phyloP scores from a whole-genome alignment of 1,140 invertebrate genomes.

The Lithobius niger region DNA sequence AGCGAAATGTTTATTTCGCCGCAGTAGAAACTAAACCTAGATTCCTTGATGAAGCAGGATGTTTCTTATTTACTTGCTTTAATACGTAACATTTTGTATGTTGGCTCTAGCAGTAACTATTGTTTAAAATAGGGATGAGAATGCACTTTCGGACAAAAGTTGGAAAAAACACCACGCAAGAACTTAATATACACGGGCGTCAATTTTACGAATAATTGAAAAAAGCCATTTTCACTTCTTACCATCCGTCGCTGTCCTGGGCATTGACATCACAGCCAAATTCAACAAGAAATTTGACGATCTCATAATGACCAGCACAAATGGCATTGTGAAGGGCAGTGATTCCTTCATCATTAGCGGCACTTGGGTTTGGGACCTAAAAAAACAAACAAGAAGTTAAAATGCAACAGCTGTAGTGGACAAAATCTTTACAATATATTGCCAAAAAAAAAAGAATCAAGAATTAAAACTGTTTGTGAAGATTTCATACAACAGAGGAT shows the following conservation, averaged over 20 bases:
- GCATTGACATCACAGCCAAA: constrained; percentile 98
- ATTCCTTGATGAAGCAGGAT: no score
- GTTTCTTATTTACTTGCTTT: no score
- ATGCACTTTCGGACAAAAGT: background rate
- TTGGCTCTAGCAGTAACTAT: background rate
- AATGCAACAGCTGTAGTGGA: no score
- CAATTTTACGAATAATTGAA: background rate
- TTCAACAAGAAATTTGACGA: constrained; percentile 94
- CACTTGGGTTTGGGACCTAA: constrained; percentile 63
- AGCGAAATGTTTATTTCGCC: no score
- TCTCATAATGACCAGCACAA: constrained; percentile 95
- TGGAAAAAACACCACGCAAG: background rate
- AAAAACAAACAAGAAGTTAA: no score
- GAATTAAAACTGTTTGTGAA: no score
- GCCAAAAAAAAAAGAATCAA: no score
- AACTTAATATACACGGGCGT: background rate
- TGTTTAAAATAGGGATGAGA: background rate
- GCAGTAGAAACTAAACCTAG: no score
- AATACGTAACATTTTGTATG: no score
- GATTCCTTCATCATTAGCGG: constrained; percentile 93
- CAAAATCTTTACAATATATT: no score
- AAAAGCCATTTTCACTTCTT: constrained; percentile 20
- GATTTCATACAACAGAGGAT: no score
- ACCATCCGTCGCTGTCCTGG: constrained; percentile 95
- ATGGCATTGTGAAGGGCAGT: constrained; percentile 99